phyloP scores from a whole-genome alignment of 2,797 vertebrate genomes.

The Pithecia hirsuta region DNA sequence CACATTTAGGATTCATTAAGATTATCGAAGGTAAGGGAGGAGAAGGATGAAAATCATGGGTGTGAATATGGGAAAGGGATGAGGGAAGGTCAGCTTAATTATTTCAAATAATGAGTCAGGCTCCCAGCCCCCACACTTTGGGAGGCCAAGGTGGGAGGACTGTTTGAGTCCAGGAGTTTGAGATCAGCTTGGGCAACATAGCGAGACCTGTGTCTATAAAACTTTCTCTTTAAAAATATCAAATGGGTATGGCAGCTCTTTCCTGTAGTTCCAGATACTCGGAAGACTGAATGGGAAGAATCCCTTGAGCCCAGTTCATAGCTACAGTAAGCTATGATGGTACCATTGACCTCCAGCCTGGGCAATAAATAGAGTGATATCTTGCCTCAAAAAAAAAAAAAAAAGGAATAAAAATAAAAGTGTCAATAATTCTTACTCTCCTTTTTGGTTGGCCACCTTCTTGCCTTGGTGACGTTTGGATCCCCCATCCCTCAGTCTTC shows the following conservation, averaged over 20 bases:
- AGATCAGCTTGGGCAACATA: background rate
- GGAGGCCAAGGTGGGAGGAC: background rate
- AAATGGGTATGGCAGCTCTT: background rate
- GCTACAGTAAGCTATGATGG: background rate
- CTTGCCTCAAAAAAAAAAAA: background rate
- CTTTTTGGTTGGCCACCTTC: background rate
- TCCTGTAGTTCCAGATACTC: background rate
- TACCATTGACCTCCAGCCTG: background rate
- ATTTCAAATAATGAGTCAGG: background rate
- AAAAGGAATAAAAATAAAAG: background rate
- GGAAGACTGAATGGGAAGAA: background rate
- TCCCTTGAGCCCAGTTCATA: background rate
- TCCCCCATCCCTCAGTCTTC: background rate
- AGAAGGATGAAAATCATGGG: background rate
- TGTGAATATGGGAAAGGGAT: background rate
- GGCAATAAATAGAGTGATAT: background rate
- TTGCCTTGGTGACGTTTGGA: background rate
- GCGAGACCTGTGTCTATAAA: background rate
- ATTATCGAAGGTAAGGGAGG: background rate
- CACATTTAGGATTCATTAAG: background rate
- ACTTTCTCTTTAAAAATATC: background rate
- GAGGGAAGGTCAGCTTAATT: background rate
- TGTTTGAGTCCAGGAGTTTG: background rate
- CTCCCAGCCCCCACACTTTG: background rate
- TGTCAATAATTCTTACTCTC: background rate